A percentile compares a stretch with the other conserved stretches of the same genome.
Evolutionary conservation across 2,888 invertebrate genomes (phyloP).

Genomic region (Nomada flava): DNA sequence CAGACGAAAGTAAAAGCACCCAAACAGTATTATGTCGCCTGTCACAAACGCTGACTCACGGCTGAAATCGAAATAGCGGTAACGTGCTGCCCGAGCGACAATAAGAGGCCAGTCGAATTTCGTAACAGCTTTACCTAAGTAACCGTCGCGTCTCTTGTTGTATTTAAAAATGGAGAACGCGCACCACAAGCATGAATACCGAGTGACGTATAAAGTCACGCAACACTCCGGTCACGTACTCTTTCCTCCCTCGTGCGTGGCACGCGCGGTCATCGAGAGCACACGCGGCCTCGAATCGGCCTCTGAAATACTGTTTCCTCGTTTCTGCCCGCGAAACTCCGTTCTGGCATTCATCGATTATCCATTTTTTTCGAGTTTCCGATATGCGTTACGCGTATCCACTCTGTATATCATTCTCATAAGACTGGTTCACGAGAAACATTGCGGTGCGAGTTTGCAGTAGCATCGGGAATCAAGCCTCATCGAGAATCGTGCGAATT

Average conservation of each 20-base stretch:
- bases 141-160: conserved; percentile 37
- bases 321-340: not conserved
- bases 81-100: conserved; percentile 14
- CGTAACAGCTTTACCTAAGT: conserved; percentile 50
- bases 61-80: conserved; percentile 32
- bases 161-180: conserved; percentile 55
- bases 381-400: too few relatives aligned
- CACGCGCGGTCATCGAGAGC: conserved; percentile 13
- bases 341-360: too few relatives aligned
- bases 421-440: too few relatives aligned
- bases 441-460: not conserved
- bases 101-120: conserved; percentile 29
- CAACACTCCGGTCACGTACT: conserved; percentile 55
- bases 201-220: conserved; percentile 52
- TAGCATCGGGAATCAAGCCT: not conserved
- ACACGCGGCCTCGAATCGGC: conserved; percentile 32
- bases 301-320: not conserved
- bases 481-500: not conserved
- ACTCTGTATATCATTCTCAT: too few relatives aligned
- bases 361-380: too few relatives aligned
- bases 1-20: conserved; percentile 1
- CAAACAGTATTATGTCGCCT: conserved; percentile 31
- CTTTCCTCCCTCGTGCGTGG: conserved; percentile 20
- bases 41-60: conserved; percentile 40
- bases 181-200: conserved; percentile 37